Base-by-base conservation (phyloP, 2,797 vertebrate species). In the Pelodytes ibericus region DNA sequence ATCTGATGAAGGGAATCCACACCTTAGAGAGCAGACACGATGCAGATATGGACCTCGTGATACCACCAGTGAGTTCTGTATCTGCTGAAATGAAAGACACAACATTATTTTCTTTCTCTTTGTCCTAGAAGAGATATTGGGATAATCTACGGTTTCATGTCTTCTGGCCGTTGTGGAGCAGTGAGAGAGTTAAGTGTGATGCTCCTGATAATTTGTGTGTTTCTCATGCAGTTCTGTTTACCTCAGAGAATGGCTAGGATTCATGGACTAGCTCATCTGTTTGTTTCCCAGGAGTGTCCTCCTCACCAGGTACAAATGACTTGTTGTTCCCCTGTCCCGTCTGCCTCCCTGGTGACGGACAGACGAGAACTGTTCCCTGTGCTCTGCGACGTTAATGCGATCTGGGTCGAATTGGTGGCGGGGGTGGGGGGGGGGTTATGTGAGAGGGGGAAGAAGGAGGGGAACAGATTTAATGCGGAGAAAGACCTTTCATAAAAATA, bases 161-260 rank as follows among this genome's bases (percentile, higher is more conserved):
- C 88, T 76, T 71, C 81, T 79, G 83, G 83, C 79, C 0, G 0
- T 81, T 84, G 86, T 77, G 81, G 70, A 77, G 86, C 83, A 84
- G 83, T 47, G 77, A 85, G 86, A 81, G 88, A 87, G 91, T 90
- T 89, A 89, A 90, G 89, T 81, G 78, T 62, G 92, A 92, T 93
- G 88, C 86, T 86, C 83, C 84, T 84, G 90, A 93, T 93, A 93
- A 93, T 92, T 87, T 88, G 87, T 89, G 81, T 90, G 90, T 94
- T 95, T 95, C 94, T 95, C 93, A 94, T 94, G 93, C 93, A 94
- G 94, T 94, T 94, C 93, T 94, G 92, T 94, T 95, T 93, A 92
- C 94, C 90, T 80, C 31, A 2, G 89, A 93, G 92, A 94, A 92
- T 90, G 91, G 94, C 90, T 92, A 89, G 84, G 90, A 94, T 95